Base-by-base conservation (phyloP, 2,797 vertebrate genomes). In the Phalanger gymnotis region DNA sequence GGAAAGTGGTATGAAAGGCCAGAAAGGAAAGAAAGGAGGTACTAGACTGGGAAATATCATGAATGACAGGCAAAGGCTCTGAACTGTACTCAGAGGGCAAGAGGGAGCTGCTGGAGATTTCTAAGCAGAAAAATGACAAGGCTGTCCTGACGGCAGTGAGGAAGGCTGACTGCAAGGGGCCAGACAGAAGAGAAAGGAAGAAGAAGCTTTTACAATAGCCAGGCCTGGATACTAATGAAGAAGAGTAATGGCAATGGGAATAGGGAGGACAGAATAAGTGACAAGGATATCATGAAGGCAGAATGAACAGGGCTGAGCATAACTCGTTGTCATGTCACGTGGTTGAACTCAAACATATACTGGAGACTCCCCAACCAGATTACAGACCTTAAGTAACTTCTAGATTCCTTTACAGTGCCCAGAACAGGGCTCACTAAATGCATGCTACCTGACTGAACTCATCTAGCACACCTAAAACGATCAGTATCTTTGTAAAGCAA, bases 391-490 rank as follows among this genome's bases (percentile, higher is more conserved):
- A 12, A 28, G 57, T 9, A 58, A 30, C 28, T 30, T 58, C 10
- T 58, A 30, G 28, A 58, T 58, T 30, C 27, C 56, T 57, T 7
- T 57, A 57, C 2, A 28, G 27, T 27, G 5, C 56, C 56, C 27
- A 27, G 56, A 27, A 94, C 22, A 87, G 87, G 87, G 58, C 57
- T 58, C 14, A 90, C 57, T 47, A 96, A 95, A 92, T n/a, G 57
- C 0, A 14, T 3, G 1, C 12, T 56, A 0, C 30, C 0, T 51
- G 5, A 34, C 27, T 94, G 34, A 93, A 87, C 54, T 92, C 96
- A 93, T 52, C n/a, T 19, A 92, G 51, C 7, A 96, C 22, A 93
- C 61, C 92, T 91, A 34, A 58, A 92, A 90, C 2, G 66, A 95
- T 3, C 9, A 91, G 40, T 13, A 96, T 55, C 53, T 58, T 95